Evolutionary conservation across 2,888 invertebrate genomes (phyloP), one percentile per base, ranked within the genome.

Genomic region (Synanthedon myopaeformis): DNA sequence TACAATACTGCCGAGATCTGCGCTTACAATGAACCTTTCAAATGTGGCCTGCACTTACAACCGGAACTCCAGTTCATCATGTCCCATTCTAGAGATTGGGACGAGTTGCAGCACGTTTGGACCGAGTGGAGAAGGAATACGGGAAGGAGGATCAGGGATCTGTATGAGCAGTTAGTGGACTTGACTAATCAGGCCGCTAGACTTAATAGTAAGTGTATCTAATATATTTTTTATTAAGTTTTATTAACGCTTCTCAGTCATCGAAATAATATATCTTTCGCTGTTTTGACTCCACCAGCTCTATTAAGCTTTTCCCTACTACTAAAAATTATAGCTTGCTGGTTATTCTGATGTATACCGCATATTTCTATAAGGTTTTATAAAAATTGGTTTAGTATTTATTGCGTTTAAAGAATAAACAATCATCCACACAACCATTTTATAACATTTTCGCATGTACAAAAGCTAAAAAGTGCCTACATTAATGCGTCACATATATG

Each of bases 81-180:
- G 95, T 93, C 94, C 0, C 84, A 85, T 65, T 87, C 87, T 2
- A 54, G 94, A 52, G 94, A 97, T 69, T 96, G 96, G 93, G 94
- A 96, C 57, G 95, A 96, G 72, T 81, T 98, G 55, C 92, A 93
- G 64, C 93, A 94, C 68, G 91, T 92, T 0, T 98, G 98, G 98
- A 91, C 93, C 0, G 95, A 96, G 72, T 98, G 96, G 94, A 90
- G 96, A 63, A 89, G 97, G 61, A 92, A 94, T 59, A 95, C 96
- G 0, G 95, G 94, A 0, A 90, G 92, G 54, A 90, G 94, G 64
- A 90, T 95, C 73, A 89, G 93, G 58, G 94, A 95, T 60, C 82
- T 93, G 41, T 96, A 92, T 64, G 93, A 94, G 57, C 94, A 96
- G 75, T 81, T 96, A 55, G 91, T 93, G 0, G 92, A 92, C 53